Percentiles rank a stretch among this genome's conserved stretches.
Conservation (phyloP, 2,113 vertebrate genomes). For the Conger conger region DNA sequence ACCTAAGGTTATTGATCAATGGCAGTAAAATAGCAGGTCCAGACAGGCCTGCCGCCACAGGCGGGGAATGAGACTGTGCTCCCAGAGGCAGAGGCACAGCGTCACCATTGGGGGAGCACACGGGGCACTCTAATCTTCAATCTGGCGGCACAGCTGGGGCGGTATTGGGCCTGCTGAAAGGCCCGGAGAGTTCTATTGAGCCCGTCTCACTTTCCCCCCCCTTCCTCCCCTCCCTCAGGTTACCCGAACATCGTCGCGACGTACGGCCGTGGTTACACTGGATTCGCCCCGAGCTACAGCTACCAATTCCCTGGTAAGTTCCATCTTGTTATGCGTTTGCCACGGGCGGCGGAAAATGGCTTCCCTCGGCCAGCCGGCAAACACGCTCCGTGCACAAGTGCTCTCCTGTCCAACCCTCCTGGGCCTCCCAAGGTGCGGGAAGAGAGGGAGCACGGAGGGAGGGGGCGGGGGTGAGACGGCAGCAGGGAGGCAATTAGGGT, state of each 20-base stretch:
- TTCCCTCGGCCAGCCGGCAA: slow-evolving; percentile 39
- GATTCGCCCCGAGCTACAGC: slow-evolving; percentile 89
- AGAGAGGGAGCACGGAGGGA: neutral
- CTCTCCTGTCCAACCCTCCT: neutral
- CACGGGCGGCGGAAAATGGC: slow-evolving; percentile 41
- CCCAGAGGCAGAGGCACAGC: slow-evolving; percentile 34
- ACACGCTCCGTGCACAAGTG: slow-evolving; percentile 26
- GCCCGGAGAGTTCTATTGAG: slow-evolving; percentile 29
- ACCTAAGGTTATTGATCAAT: slow-evolving; percentile 53
- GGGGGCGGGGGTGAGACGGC: neutral
- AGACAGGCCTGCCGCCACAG: slow-evolving; percentile 41
- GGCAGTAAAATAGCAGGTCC: slow-evolving; percentile 45
- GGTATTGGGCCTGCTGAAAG: slow-evolving; percentile 13
- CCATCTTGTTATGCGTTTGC: slow-evolving; percentile 44
- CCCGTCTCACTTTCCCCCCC: slow-evolving; percentile 16
- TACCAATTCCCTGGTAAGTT: slow-evolving; percentile 90
- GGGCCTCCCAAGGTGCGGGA: neutral
- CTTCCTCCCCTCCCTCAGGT: slow-evolving; percentile 70
- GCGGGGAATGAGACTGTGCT: slow-evolving; percentile 37
- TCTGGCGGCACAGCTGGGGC: slow-evolving; percentile 24
- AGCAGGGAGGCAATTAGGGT: neutral
- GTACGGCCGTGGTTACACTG: slow-evolving; percentile 87
- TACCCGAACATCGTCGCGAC: slow-evolving; percentile 91
- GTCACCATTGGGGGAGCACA: slow-evolving; percentile 40
- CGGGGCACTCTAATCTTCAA: slow-evolving; percentile 43